Evolutionary conservation across 2,113 vertebrate genomes (phyloP).

Genomic region (Globicephala melas): DNA sequence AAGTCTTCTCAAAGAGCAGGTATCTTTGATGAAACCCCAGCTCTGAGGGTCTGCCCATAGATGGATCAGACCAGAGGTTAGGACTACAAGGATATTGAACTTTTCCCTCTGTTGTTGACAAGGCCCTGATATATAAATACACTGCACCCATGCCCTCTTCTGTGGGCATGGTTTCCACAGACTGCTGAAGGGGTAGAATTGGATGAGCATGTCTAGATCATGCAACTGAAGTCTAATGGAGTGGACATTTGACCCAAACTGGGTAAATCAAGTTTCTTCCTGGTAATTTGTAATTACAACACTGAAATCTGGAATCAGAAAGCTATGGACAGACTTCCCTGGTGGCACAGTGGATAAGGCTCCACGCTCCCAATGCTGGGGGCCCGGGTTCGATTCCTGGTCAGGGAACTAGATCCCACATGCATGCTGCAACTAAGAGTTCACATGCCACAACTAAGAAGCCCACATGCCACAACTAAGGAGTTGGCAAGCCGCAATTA

Average conservation of each 20-base stretch:
- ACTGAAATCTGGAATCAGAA: background rate
- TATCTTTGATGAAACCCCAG: background rate
- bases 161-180: background rate
- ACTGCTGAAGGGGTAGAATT: background rate
- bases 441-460: too few relatives aligned
- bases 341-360: too few relatives aligned
- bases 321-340: background rate
- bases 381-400: too few relatives aligned
- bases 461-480: too few relatives aligned
- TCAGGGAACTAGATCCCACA: too few relatives aligned
- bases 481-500: too few relatives aligned
- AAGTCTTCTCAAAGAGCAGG: background rate
- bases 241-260: background rate
- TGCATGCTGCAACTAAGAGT: too few relatives aligned
- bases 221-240: background rate
- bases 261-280: background rate
- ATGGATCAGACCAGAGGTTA: background rate
- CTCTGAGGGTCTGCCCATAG: background rate
- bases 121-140: background rate
- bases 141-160: background rate
- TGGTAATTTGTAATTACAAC: background rate
- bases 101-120: background rate
- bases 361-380: too few relatives aligned
- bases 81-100: background rate
- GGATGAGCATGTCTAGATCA: background rate